Evolutionary conservation across 2,888 invertebrate species (phyloP), one percentile per base, ranked within the genome.

Genomic region (Hedya salicella): DNA sequence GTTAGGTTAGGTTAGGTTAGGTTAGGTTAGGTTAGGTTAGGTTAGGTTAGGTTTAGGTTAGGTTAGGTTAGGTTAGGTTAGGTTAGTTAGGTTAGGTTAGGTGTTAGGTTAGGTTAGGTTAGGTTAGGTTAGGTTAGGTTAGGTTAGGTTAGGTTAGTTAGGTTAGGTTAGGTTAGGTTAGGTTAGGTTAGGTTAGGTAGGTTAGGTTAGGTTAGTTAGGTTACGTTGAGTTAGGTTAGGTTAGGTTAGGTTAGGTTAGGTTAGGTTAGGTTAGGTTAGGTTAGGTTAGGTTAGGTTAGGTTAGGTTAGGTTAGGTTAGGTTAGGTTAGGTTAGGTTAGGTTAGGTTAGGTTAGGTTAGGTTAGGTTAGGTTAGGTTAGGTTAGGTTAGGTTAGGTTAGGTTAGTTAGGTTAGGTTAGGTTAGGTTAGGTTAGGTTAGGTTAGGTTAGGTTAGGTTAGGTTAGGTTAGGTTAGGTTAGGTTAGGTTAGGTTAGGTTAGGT

Each of bases 401-500:
- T 68, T 68, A 68, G 68, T 46, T 46, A 46, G 46, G 46, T 46
- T 46, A 46, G 46, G 68, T 68, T 68, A 68, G 68, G 68, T 68
- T 68, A 68, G 68, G 68, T 68, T 54, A 59, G 67, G 67, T 67
- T 67, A 67, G 67, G 67, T 67, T 67, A 67, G 67, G 67, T 67
- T 67, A 67, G 67, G 67, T 67, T 67, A 67, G 67, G 67, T 67
- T 67, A 21, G 48, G 21, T 4, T 21, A 4, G 17, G 21, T 11
- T 48, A 62, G 67, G 62, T 67, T 67, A 67, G 69, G 66, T 63
- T 67, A 67, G 66, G 66, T 67, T 67, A 67, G 66, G 69, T 67
- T 67, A 69, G 69, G 67, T 69, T 69, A 67, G 69, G 68, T 68
- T 67, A 62, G 65, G 68, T 69, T 69, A 68, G 67, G 67, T 67